Evolutionary conservation across 2,797 vertebrate genomes (phyloP), one percentile per base, ranked within the genome.

Genomic region (Lacerta agilis): DNA sequence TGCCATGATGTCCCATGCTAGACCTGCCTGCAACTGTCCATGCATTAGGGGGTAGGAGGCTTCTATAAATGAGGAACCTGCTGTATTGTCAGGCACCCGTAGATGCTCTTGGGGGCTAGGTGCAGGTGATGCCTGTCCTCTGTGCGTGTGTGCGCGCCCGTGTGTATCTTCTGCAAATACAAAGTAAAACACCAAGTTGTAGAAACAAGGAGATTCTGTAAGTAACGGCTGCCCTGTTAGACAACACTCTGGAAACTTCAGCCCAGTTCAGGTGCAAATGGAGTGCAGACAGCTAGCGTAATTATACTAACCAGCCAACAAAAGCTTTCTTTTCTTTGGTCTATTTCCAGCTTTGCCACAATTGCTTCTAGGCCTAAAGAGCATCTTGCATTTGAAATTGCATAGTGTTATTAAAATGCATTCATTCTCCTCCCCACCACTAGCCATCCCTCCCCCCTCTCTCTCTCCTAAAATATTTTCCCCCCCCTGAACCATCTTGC

Each of bases 231-330:
- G 43, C 90, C 18, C 18, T 20, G n/a, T 83, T 72, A 89, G 81
- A 23, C 4, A 38, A 83, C 86, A 92, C 81, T 92, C 33, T 61
- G 89, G 79, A 94, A 94, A 36, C 82, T 83, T 93, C 91, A 88
- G 85, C 76, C 86, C 90, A 89, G 76, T 90, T 93, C 83, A 93
- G 88, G 93, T 89, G 88, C 91, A 95, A 91, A 90, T 61, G 17
- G n/a, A 15, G 88, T 11, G 41, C 86, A 93, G 90, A 88, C 87
- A 4, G 91, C 91, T 0, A 0, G 86, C 90, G 80, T 91, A 94
- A 96, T 95, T 94, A 93, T 93, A 86, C 94, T 94, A 93, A 94
- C 92, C 90, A 91, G 87, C 45, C 0, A 45, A 94, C 94, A 94
- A 95, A 94, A 94, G 86, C 87, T 90, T 83, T 86, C 91, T 93